Base-by-base conservation (phyloP, 2,113 vertebrate species). In the Nanorana parkeri region DNA sequence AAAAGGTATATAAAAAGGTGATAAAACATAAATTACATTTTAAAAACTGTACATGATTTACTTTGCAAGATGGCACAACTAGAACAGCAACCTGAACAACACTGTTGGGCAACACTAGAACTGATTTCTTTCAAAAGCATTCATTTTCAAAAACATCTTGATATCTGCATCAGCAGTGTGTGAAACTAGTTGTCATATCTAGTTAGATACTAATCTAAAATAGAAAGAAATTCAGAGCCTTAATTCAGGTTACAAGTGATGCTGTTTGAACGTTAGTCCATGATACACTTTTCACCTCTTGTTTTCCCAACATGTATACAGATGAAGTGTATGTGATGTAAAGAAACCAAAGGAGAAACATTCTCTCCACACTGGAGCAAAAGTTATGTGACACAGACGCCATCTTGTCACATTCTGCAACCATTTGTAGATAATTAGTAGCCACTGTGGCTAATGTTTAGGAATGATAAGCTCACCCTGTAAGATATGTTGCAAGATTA, bases 21-120 rank as follows among this genome's bases (percentile, higher is more conserved):
- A 86, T 88, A 90, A 91, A 93, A 92, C 89, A 95, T 97, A 96
- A 96, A 94, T 97, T 95, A 97, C 90, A 96, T 87, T 90, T 92
- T 77, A 89, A 88, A 82, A 89, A 92, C 90, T 95, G 91, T 95
- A 95, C 89, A 96, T 75, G 77, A 88, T 88, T 88, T 84, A 86
- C 88, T 89, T 89, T 79, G 86, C 84, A 87, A 88, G 85, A 16
- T 86, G 82, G 87, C 89, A 85, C 85, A 90, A 86, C 85, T 86
- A 91, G 86, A 78, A 13, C 65, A 89, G 84, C 83, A 85, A 87
- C 90, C 87, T 88, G 86, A 87, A 91, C 86, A 90, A 83, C 83
- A 84, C 79, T 85, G 89, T 86, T 87, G 64, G 84, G 72, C 80
- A 75, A 82, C 56, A 54, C 15, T 58, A 20, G 51, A 79, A 28